Base-by-base conservation (phyloP, 1,140 invertebrate species). In the Chlorops oryzae region DNA sequence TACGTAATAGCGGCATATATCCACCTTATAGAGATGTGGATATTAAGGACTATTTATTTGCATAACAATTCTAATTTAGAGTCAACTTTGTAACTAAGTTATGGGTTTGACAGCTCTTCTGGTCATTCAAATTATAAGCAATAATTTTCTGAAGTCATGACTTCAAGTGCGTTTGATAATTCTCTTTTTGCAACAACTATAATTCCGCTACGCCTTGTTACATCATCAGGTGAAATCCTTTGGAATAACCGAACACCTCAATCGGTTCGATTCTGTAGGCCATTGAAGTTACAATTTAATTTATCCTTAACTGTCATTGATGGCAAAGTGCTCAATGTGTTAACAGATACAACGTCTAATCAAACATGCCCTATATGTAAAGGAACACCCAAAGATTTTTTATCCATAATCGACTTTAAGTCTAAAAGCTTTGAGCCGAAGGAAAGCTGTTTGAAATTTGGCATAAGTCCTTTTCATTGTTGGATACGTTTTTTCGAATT, bases 401-500 rank as follows among this genome's bases (percentile, higher is more conserved):
- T 54, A 24, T 32, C 46, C 21, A 48, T 44, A 10, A 40, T 17
- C n/a, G 38, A 47, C 35, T 50, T 43, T 17, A 50, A 28, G 5
- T 47, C 40, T 28, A 20, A 37, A 21, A 47, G 20, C 37, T 54
- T 50, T 47, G 4, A n/a, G 1, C 42, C 47, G 10, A 47, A 47
- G 41, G 37, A 41, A 23, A 24, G 20, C 9, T 50, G 45, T n/a
- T 21, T 54, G 43, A 54, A 54, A 41, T 51, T 39, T 44, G 52
- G 38, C 23, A 3, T 57, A 47, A 54, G 55, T 39, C 55, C 41
- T 28, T 10, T 54, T 23, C 48, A 54, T 41, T 54, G 49, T 18
- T 54, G 42, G 46, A 53, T 56, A 37, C 6, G 51, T n/a, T 51
- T 56, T 50, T 53, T 56, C 35, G 44, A 52, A 44, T 52, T 56